Percentiles rank a stretch among this genome's conserved stretches.
Evolutionary conservation across 2,888 invertebrate genomes (phyloP).

Genomic region (Lottia scabra): DNA sequence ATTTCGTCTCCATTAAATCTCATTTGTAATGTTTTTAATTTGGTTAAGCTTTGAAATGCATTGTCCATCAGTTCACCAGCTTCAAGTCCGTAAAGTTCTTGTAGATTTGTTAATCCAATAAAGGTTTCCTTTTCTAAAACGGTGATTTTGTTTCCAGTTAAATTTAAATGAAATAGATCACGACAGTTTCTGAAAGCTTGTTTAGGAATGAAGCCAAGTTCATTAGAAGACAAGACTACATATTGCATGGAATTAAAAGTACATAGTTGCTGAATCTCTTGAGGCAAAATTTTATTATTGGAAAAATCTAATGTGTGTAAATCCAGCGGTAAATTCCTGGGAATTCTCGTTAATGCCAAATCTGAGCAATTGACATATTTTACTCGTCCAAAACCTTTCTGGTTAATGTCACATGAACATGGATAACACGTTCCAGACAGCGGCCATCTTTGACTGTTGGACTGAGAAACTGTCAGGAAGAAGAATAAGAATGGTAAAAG

Average conservation of each 20-base stretch:
- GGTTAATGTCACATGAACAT: constrained; percentile 16
- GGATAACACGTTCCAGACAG: constrained; percentile 21
- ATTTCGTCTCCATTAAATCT: constrained; percentile 14
- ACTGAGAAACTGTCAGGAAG: no score
- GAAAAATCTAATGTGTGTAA: constrained; percentile 25
- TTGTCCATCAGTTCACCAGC: constrained; percentile 7
- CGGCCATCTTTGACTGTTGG: constrained; percentile 19
- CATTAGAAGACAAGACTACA: constrained; percentile 20
- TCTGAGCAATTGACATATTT: constrained; percentile 27
- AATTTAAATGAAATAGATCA: constrained; percentile 17
- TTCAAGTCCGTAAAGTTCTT: constrained; percentile 23
- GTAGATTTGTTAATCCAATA: constrained; percentile 21
- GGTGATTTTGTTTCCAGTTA: constrained; percentile 23
- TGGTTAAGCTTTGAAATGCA: constrained; percentile 17
- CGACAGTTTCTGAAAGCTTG: constrained; percentile 14
- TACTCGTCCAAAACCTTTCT: constrained; percentile 14
- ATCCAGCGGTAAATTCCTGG: constrained; percentile 20
- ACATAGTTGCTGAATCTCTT: constrained; percentile 6
- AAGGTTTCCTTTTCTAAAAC: constrained; percentile 19
- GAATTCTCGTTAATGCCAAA: constrained; percentile 18
- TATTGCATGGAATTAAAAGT: constrained; percentile 20
- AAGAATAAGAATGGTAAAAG: no score
- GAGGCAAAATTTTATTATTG: constrained; percentile 14
- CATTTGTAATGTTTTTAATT: constrained; percentile 21
- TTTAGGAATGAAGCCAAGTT: constrained; percentile 15